Conservation (phyloP, 2,888 invertebrate genomes). For the Smittia aterrima region DNA sequence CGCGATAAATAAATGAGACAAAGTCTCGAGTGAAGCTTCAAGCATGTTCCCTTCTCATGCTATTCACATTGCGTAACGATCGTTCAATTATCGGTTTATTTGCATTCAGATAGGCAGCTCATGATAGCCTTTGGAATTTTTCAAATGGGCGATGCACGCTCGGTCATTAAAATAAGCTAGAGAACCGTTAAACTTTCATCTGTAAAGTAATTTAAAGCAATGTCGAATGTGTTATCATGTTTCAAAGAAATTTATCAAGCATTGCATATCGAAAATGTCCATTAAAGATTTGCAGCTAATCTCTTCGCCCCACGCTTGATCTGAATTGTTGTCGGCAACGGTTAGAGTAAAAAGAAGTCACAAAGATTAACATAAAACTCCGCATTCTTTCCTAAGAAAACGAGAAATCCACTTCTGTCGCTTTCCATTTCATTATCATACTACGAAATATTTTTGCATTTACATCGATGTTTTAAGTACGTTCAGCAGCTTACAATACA, state of each 20-base stretch:
- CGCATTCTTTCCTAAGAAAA: background rate
- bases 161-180: background rate
- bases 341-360: background rate
- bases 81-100: background rate
- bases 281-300: conserved; percentile 11
- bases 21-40: background rate
- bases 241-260: background rate
- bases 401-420: background rate
- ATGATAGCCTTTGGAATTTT: background rate
- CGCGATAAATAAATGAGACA: too few species aligned
- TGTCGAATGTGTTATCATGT: conserved; percentile 18
- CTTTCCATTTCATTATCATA: conserved; percentile 2
- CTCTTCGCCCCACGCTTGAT: background rate
- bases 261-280: background rate
- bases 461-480: conserved; percentile 2
- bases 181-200: conserved; percentile 16
- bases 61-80: background rate
- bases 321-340: background rate
- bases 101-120: background rate
- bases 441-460: background rate
- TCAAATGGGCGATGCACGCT: background rate
- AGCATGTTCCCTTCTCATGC: background rate
- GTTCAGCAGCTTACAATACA: too few species aligned
- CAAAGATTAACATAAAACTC: background rate
- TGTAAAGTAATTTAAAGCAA: background rate